These are phyloP conservation scores for Azorinus chamasolen DNA, from an alignment of 2,888 invertebrate genomes.

Conservation along the genomic window DNA sequence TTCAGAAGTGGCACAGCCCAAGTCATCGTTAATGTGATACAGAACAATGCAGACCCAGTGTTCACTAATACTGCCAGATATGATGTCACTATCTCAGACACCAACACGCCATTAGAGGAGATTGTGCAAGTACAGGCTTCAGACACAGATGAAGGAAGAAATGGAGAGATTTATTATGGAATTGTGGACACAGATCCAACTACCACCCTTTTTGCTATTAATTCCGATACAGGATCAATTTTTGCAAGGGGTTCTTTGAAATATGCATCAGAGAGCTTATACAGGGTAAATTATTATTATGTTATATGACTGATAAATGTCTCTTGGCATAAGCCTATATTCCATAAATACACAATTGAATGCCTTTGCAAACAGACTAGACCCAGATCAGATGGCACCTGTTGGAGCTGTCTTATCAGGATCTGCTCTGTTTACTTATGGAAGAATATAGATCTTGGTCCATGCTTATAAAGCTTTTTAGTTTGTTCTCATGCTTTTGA, in stretches of 20 bases:
- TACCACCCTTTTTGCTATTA: conserved; percentile 93
- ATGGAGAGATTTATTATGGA: conserved; percentile 75
- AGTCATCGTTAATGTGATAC: conserved; percentile 73
- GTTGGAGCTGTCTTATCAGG: no score
- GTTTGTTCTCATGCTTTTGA: no score
- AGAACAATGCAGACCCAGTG: conserved; percentile 74
- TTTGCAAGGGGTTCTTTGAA: conserved; percentile 74
- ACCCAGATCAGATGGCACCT: no score
- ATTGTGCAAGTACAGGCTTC: conserved; percentile 62
- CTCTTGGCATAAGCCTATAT: no score
- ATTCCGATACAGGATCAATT: conserved; percentile 91
- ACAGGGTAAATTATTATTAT: conserved; percentile 58
- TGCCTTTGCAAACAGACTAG: no score
- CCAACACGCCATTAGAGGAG: conserved; percentile 55
- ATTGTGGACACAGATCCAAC: conserved; percentile 59
- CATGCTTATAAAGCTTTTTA: no score
- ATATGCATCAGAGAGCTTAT: conserved; percentile 59
- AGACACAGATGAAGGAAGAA: conserved; percentile 63
- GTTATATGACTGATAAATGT: no score
- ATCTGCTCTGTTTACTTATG: no score
- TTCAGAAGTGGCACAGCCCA: conserved; percentile 64
- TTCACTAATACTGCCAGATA: conserved; percentile 61
- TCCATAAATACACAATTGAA: no score
- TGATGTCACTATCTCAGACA: conserved; percentile 66
- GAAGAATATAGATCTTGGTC: no score